Base-by-base conservation (phyloP, 2,888 invertebrate species). In the Zele albiditarsus region DNA sequence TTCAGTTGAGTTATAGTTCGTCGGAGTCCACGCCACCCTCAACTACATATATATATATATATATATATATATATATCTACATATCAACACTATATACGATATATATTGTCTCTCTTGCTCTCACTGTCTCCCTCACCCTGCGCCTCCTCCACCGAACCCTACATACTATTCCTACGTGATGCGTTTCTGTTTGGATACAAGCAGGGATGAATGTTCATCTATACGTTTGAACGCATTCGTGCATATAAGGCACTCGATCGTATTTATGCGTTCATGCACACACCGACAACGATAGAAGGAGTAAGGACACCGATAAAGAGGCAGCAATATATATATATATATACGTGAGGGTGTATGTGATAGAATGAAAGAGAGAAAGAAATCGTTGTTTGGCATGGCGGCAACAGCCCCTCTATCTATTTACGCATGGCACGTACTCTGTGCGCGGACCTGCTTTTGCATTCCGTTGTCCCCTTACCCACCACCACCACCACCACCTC, bases 1-100 rank as follows among this genome's bases (percentile, higher is more conserved):
- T 78, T 66, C 79, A 72, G 80, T 78, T 85, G 86, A 87, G 83
- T 87, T 86, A 87, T 86, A 84, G 82, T 75, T 79, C 68, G 62
- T 63, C 66, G 16, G 33, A 68, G 31, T 31, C 53, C 25, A n/a
- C 69, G 58, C 58, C 58, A 42, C 38, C 69, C 31, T 66, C 16
- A n/a, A 4, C 3, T 16, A 1, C n/a, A 46, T 6, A 46, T 46
- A 46, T n/a, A 33, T 6, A 33, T 33, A 33, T 33, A 33, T 12
- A 42, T 42, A 42, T 42, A 42, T 42, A 42, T 12, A 12, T 42
- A 42, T 42, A 20, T 33, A 49, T 53, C 63, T 27, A 66, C 38
- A 65, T 63, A 62, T 66, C 71, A 75, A 75, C 66, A 71, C 74
- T 57, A 77, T 71, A 69, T 66, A 71, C 68, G 49, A 27, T 46